A percentile compares a stretch with the other conserved stretches of the same genome.
phyloP scores from a whole-genome alignment of 2,113 vertebrate species.

The Crocuta crocuta region DNA sequence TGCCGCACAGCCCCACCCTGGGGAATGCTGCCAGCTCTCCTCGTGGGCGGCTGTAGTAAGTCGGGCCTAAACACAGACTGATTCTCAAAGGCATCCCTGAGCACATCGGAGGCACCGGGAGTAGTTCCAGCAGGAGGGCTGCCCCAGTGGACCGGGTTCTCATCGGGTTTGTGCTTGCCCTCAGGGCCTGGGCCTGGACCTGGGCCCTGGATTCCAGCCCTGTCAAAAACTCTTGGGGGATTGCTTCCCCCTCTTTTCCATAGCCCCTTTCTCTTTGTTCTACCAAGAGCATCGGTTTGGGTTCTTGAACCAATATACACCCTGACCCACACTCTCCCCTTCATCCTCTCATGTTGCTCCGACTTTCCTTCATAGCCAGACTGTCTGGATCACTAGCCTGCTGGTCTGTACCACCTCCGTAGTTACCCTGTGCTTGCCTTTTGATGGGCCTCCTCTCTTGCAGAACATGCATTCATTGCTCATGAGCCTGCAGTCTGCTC shows the following conservation, averaged over 20 bases:
- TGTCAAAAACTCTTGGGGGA: fast-evolving
- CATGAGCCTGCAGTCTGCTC: fast-evolving
- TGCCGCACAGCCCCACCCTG: constrained; percentile 57
- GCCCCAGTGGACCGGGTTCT: not conserved
- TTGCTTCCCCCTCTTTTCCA: no score
- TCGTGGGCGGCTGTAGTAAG: constrained; percentile 43
- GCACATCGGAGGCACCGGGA: not conserved
- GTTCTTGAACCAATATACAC: not conserved
- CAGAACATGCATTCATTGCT: not conserved
- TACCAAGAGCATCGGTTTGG: not conserved
- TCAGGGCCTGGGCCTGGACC: not conserved
- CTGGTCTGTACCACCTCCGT: fast-evolving
- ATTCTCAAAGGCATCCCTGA: not conserved
- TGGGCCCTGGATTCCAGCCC: not conserved
- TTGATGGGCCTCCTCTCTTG: not conserved
- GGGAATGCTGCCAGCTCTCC: constrained; percentile 59
- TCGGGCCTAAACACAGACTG: not conserved
- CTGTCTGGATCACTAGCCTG: not conserved
- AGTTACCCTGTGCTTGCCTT: not conserved
- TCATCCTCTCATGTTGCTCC: not conserved
- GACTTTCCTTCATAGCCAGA: not conserved
- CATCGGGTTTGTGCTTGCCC: no score
- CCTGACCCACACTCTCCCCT: fast-evolving
- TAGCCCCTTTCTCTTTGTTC: not conserved
- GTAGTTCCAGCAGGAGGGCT: not conserved